A percentile compares a stretch with the other conserved stretches of the same genome.
phyloP scores from a whole-genome alignment of 2,797 vertebrate genomes.

The Gila robusta region DNA sequence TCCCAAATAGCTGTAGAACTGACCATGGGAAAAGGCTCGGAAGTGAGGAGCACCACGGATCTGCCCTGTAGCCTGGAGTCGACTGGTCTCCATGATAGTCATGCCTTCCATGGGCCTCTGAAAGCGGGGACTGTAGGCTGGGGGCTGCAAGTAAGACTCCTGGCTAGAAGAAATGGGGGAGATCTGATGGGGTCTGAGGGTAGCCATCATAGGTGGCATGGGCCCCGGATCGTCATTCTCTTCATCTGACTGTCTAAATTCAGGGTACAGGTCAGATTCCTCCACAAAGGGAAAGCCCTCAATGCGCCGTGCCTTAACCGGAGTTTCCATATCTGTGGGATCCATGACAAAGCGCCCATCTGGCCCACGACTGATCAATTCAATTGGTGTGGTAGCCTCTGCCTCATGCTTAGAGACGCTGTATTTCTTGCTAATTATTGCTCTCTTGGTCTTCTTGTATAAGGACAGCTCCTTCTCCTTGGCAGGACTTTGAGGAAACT shows the following conservation, averaged over 20 bases:
- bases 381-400: conserved; percentile 86
- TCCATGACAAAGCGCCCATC: conserved; percentile 94
- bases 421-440: conserved; percentile 98
- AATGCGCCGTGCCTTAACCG: conserved; percentile 89
- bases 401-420: conserved; percentile 90
- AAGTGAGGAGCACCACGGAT: conserved; percentile 88
- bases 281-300: conserved; percentile 98
- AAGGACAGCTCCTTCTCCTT: conserved; percentile 93
- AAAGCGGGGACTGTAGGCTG: conserved; percentile 97
- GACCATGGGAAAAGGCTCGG: conserved; percentile 86
- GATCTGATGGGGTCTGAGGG: conserved; percentile 94
- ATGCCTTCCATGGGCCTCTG: conserved; percentile 93
- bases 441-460: conserved; percentile 98
- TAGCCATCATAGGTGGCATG: conserved; percentile 89
- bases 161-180: conserved; percentile 97
- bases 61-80: conserved; percentile 92
- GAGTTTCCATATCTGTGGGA: conserved; percentile 84
- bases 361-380: conserved; percentile 92
- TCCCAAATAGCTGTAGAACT: conserved; percentile 95
- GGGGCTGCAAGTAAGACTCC: conserved; percentile 95
- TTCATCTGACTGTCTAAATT: conserved; percentile 98
- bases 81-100: conserved; percentile 86
- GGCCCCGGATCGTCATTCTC: conserved; percentile 94
- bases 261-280: conserved; percentile 97
- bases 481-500: conserved; percentile 87